Conservation (phyloP, 2,113 vertebrate genomes). For the Rhinopithecus roxellana region DNA sequence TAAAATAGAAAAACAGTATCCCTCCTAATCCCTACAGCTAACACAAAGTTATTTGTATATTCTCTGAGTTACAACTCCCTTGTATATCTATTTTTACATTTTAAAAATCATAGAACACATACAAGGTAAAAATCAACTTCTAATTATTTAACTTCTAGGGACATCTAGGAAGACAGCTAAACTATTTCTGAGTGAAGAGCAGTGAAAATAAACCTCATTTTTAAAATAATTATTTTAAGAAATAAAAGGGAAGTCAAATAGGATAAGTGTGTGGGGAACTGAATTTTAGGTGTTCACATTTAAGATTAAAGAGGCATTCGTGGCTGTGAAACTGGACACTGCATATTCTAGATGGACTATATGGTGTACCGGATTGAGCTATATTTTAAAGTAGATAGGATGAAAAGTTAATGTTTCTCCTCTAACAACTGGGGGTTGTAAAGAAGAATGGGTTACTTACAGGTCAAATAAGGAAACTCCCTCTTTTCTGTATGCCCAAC, state of each 20-base stretch:
- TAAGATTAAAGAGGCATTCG: not conserved
- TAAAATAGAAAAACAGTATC: not conserved
- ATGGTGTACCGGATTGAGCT: not conserved
- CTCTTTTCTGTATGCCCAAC: not conserved
- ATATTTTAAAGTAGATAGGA: not conserved
- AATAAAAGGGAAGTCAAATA: not conserved
- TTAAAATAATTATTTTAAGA: not conserved
- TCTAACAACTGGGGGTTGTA: not conserved
- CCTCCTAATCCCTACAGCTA: not conserved
- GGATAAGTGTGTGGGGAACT: not conserved
- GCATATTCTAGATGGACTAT: not conserved
- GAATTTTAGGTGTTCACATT: not conserved
- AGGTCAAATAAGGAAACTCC: not conserved
- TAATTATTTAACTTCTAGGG: not conserved
- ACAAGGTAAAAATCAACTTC: constrained; percentile 22
- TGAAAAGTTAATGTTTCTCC: not conserved
- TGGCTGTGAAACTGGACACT: not conserved
- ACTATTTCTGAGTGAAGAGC: not conserved
- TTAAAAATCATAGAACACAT: not conserved
- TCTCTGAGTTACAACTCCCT: not conserved
- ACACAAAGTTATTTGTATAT: not conserved
- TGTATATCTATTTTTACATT: not conserved
- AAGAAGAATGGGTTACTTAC: not conserved
- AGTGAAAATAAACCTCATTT: not conserved
- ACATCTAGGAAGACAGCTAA: not conserved